These are phyloP conservation scores for Vanessa atalanta DNA, from an alignment of 1,140 invertebrate genomes.

Conservation along the genomic window DNA sequence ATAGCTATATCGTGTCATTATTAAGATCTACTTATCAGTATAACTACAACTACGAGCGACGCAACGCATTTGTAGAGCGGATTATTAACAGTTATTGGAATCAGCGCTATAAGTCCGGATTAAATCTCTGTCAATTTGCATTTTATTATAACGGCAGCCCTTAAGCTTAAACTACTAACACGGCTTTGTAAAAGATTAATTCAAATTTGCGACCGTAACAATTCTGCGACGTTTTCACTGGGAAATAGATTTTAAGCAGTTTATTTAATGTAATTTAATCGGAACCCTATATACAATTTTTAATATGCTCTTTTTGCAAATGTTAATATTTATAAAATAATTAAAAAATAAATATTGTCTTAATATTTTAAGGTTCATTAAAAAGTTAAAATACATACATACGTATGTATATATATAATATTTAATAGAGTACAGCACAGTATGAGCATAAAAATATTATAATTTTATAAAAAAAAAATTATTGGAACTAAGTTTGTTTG, in stretches of 20 bases:
- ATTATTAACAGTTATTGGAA: constrained; percentile 73
- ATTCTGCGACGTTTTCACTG: constrained; percentile 31
- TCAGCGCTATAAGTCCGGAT: constrained; percentile 67
- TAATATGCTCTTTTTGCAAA: no score
- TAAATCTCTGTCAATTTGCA: constrained; percentile 75
- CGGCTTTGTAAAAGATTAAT: constrained; percentile 59
- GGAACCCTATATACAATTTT: no score
- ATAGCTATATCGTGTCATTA: background rate
- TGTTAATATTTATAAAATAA: no score
- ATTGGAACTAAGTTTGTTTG: no score
- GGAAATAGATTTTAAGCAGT: constrained; percentile 15
- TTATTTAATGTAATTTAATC: background rate
- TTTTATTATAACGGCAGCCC: constrained; percentile 73
- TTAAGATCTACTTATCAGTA: constrained; percentile 9
- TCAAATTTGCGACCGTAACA: constrained; percentile 47
- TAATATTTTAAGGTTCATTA: no score
- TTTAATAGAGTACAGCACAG: no score
- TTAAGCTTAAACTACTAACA: constrained; percentile 65
- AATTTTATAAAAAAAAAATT: no score
- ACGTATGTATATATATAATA: no score
- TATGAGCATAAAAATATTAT: no score
- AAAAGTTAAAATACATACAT: no score
- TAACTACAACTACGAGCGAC: constrained; percentile 20
- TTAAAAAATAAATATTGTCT: no score
- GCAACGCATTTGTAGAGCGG: constrained; percentile 34